phyloP scores from a whole-genome alignment of 1,140 invertebrate genomes.

The Meloidogyne hapla region DNA sequence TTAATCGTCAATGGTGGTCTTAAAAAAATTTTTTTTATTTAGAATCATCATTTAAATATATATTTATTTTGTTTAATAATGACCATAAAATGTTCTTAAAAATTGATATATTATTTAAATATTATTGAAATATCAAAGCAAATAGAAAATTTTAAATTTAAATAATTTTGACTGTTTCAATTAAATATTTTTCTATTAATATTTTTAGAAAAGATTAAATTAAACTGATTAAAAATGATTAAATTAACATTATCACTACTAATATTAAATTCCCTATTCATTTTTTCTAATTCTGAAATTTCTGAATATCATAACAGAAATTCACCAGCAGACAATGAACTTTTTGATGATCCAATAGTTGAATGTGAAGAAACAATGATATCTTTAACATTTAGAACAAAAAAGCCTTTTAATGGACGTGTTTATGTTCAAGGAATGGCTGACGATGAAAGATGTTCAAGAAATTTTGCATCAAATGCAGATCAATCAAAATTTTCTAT shows the following conservation, averaged over 20 bases:
- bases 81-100: background rate
- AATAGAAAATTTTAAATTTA: no score
- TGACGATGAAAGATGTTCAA: constrained; percentile 51
- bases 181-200: no score
- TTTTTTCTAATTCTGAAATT: background rate
- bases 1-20: background rate
- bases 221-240: background rate
- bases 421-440: constrained; percentile 56
- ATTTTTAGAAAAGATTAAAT: background rate
- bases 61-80: background rate
- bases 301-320: background rate
- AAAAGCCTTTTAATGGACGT: constrained; percentile 59
- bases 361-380: constrained; percentile 56
- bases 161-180: no score
- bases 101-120: no score
- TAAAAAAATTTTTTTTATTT: background rate
- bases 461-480: constrained; percentile 57
- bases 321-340: constrained; percentile 53
- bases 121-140: no score
- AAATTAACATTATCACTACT: background rate
- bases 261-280: background rate
- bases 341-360: constrained; percentile 51
- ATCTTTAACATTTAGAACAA: constrained; percentile 59
- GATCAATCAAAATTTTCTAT: constrained; percentile 60
- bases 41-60: background rate